phyloP scores from a whole-genome alignment of 1,140 invertebrate genomes.

The Pseudachorutes palmiensis region DNA sequence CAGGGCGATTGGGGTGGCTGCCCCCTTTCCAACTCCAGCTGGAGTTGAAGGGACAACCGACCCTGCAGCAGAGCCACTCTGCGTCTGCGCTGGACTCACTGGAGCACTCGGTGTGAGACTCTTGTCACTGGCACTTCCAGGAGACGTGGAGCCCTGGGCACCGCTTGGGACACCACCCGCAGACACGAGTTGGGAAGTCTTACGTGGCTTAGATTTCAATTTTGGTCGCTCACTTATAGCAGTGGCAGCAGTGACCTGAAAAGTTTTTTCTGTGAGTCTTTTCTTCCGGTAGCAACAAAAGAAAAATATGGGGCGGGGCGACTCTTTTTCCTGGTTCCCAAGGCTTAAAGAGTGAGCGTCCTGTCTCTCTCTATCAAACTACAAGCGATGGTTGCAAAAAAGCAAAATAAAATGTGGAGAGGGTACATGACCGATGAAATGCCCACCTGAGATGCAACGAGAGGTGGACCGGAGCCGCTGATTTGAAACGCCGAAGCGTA shows the following conservation, averaged over 20 bases:
- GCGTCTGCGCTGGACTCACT: too few species aligned
- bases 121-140: slow-evolving; percentile 8
- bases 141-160: not conserved
- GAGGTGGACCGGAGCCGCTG: slow-evolving; percentile 33
- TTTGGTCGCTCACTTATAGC: slow-evolving; percentile 70
- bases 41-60: not conserved
- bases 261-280: slow-evolving; percentile 1
- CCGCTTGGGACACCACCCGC: slow-evolving; percentile 12
- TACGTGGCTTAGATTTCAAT: slow-evolving; percentile 43
- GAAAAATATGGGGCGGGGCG: too few species aligned
- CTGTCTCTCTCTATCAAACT: too few species aligned
- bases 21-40: not conserved
- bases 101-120: slow-evolving; percentile 2
- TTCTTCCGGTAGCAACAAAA: not conserved
- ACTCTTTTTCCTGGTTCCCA: too few species aligned
- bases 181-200: slow-evolving; percentile 33
- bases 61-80: not conserved
- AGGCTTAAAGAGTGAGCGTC: too few species aligned
- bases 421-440: too few species aligned
- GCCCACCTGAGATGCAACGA: slow-evolving; percentile 38
- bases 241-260: slow-evolving; percentile 43
- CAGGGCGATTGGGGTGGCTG: not conserved
- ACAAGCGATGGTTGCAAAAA: too few species aligned
- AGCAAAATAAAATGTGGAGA: too few species aligned
- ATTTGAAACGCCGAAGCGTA: not conserved